phyloP scores from a whole-genome alignment of 1,140 invertebrate species.

The Hyphantria cunea region DNA sequence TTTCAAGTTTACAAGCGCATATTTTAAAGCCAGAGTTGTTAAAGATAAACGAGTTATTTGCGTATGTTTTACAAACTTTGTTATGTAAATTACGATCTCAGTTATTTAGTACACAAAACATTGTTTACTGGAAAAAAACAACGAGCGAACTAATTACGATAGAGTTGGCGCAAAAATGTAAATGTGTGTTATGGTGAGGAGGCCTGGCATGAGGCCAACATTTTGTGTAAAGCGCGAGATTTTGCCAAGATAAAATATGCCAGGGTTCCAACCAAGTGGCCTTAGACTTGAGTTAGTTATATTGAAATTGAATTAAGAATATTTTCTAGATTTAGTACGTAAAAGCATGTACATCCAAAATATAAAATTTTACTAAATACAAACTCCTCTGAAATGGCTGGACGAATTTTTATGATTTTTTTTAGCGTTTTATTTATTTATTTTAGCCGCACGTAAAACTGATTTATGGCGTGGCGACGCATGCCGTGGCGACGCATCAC shows the following conservation, averaged over 20 bases:
- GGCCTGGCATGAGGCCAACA: constrained; percentile 60
- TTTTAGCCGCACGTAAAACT: too few species aligned
- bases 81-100: too few species aligned
- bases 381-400: too few species aligned
- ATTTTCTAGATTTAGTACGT: too few species aligned
- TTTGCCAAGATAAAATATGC: constrained; percentile 59
- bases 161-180: constrained; percentile 35
- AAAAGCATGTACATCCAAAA: constrained; percentile 2
- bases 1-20: neutral
- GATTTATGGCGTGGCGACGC: too few species aligned
- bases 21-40: neutral
- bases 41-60: constrained; percentile 3
- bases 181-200: constrained; percentile 40
- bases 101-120: neutral
- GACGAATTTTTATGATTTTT: too few species aligned
- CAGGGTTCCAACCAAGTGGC: constrained; percentile 42
- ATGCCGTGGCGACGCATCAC: too few species aligned
- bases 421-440: too few species aligned
- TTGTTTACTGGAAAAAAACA: neutral
- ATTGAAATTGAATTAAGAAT: too few species aligned
- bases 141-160: constrained; percentile 2
- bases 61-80: neutral
- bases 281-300: constrained; percentile 31
- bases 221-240: constrained; percentile 62
- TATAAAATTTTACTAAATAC: too few species aligned